Base-by-base conservation (phyloP, 1,140 invertebrate genomes). In the Drosophila parabipectinata region DNA sequence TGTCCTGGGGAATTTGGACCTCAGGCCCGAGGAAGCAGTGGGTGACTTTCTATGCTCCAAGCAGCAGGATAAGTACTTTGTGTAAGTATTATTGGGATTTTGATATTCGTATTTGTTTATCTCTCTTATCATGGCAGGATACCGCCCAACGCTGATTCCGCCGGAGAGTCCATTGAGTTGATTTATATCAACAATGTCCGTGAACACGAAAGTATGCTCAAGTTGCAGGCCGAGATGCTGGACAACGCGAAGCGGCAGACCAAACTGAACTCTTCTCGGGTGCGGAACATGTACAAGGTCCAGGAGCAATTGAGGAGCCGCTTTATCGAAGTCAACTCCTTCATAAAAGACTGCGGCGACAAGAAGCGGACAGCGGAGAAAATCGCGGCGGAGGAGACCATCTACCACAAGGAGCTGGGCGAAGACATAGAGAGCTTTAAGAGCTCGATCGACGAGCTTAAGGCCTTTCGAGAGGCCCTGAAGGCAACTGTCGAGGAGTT, bases 321-420 rank as follows among this genome's bases (percentile, higher is more conserved):
- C 30, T 92, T 92, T 41, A 90, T 92, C 44, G 77, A 85, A 50
- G 89, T 91, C 3, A 92, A 92, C 63, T 78, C 60, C 56, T 92
- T 92, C 37, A 90, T 92, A 8, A 90, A 90, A 62, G 90, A 92
- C 26, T 92, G 91, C 14, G 57, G 30, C n/a, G 84, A 91, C 21
- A 92, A 92, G 51, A 85, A 85, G 44, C 60, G 71, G 4, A 14
- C 57, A 0, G 85, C 91, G 2, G 84, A 87, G n/a, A 79, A 89
- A 48, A 53, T 63, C 12, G 84, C 88, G 26, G 45, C 37, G 0
- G 37, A 51, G 2, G 85, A 92, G 50, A 72, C 4, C 1, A 45
- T 53, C 24, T 41, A 85, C n/a, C 91, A 91, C 26, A 15, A 72
- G 44, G 77, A 90, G 12, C 74, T 91, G n/a, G 61, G 59, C 8